Base-by-base conservation (phyloP, 2,888 invertebrate genomes). In the Drosophila lutescens region DNA sequence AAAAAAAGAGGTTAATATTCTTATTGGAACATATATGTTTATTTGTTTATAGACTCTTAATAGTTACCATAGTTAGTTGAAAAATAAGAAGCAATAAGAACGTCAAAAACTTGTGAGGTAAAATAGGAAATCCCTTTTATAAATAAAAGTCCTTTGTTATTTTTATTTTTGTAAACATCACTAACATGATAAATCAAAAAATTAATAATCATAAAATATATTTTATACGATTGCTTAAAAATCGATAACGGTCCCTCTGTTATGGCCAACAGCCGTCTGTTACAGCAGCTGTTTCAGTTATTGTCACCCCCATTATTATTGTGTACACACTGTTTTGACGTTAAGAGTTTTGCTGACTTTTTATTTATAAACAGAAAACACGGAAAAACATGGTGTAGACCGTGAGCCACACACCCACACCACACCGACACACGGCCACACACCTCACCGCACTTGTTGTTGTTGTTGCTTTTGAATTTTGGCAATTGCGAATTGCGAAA, bases 321-420 rank as follows among this genome's bases (percentile, higher is more conserved):
- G 67, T 68, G 68, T 53, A 47, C 68, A 69, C 68, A 68, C 67
- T 68, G 58, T 68, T 68, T 49, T 30, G 40, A 49, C 65, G 55
- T 67, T 67, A 50, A 55, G 47, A 49, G 43, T 65, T 56, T 49
- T 67, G 55, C 50, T 69, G 57, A 58, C 38, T 58, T 67, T 50
- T 68, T 57, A 67, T 58, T 58, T 68, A 68, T 68, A 68, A 68
- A 68, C 68, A 68, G 54, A 68, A 65, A 51, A 58, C 49, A 50
- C 60, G 61, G 61, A 50, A 60, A 63, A 47, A 30, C 34, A 63
- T 63, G 61, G 60, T 63, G 32, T 63, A 26, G 43, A 41, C 34
- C 60, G 62, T 26, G 49, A 61, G 32, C 34, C 61, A 26, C 12
- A 43, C 43, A 50, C 62, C 12, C 9, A 60, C 62, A 59, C 60